Evolutionary conservation across 1,140 invertebrate genomes (phyloP), one percentile per base, ranked within the genome.

Genomic region (Stegodyphus mimosarum): DNA sequence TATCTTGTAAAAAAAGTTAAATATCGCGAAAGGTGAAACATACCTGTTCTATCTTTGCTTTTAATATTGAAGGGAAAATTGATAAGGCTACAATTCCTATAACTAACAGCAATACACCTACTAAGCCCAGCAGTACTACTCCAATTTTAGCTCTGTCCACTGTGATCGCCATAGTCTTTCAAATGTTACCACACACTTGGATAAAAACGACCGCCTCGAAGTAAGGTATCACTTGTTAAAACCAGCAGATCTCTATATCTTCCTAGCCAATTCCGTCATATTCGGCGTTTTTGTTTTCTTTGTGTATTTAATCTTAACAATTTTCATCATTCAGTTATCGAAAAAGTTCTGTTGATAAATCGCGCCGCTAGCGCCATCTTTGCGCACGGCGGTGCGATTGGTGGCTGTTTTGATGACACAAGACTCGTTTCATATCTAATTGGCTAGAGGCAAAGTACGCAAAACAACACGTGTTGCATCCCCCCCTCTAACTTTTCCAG

Each of bases 321-420:
- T 33, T 64, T 81, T 60, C 52, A 72, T 81, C 64, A 67, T 67
- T 67, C 64, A 67, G 64, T 72, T 81, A 81, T 81, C 67, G 55
- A 79, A 71, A 51, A 81, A 72, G 18, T 63, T 50, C 18, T 64
- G 67, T 81, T 81, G 78, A 81, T 81, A 81, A 79, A 81, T 81
- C 78, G 69, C 78, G 69, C 78, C 77, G 64, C 64, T 10, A 79
- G 77, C 77, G 77, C 77, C 77, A 79, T 70, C 77, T 69, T 79
- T 17, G 7, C 78, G 78, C 60, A 81, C 13, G 5, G 69, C 7
- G 33, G 33, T 81, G 7, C 77, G 55, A 81, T 81, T 81, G 78
- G 77, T 70, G 50, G 69, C 53, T 72, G 6, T 51, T 10, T 50
- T 52, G 50, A 53, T 18, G 48, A 67, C 15, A 7, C 7, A 17